Evolutionary conservation across 2,797 vertebrate genomes (phyloP).

Genomic region (Esox masquinongy): DNA sequence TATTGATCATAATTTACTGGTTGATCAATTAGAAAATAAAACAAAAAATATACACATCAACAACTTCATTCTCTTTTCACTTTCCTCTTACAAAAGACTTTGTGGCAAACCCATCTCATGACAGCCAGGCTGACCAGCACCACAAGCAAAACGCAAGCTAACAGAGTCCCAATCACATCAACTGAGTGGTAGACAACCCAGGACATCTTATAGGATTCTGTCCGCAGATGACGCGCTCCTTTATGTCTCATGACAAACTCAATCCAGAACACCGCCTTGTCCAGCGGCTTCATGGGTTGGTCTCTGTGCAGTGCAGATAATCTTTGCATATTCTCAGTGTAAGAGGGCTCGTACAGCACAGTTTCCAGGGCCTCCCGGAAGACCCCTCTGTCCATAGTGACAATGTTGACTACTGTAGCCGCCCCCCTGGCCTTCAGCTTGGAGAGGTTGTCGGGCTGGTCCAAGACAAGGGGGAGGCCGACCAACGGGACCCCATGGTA

Average conservation of each 20-base stretch:
- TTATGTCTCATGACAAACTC: conserved; percentile 23
- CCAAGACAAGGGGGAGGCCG: conserved; percentile 41
- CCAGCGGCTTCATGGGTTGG: conserved; percentile 39
- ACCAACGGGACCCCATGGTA: conserved; percentile 46
- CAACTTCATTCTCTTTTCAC: conserved; percentile 19
- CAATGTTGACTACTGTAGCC: conserved; percentile 32
- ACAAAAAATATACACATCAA: neutral
- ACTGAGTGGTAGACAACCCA: conserved; percentile 38
- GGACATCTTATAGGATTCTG: conserved; percentile 36
- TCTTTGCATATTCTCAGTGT: conserved; percentile 44
- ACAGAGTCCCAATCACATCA: conserved; percentile 33
- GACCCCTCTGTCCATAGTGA: conserved; percentile 27
- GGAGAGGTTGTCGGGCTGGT: conserved; percentile 47
- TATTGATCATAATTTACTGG: neutral
- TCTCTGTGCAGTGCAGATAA: conserved; percentile 42
- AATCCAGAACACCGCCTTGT: conserved; percentile 37
- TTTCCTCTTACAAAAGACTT: conserved; percentile 24
- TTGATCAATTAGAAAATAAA: neutral
- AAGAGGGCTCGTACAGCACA: conserved; percentile 38
- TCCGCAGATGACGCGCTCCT: conserved; percentile 19
- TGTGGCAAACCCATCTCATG: conserved; percentile 9
- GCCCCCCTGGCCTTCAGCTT: conserved; percentile 35
- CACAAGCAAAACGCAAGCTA: neutral
- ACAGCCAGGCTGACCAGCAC: neutral
- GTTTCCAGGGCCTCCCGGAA: conserved; percentile 31